phyloP scores from a whole-genome alignment of 2,888 invertebrate species.

The Caenorhabditis drosophilae region DNA sequence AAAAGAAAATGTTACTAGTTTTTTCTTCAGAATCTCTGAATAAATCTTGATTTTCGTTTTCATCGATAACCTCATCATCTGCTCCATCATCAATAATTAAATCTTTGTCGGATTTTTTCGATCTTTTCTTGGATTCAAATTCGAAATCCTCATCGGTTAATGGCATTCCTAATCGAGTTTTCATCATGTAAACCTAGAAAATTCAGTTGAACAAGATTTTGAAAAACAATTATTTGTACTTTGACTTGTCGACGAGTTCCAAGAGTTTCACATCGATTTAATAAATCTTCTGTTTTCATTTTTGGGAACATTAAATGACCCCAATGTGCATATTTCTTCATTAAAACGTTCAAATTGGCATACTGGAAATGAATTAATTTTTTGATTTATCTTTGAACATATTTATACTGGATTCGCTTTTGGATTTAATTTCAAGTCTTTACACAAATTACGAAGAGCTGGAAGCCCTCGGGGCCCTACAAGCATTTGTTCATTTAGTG shows the following conservation, averaged over 20 bases:
- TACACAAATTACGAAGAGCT: conserved; percentile 32
- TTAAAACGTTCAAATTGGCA: conserved; percentile 30
- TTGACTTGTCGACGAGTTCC: conserved; percentile 41
- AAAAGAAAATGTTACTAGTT: too few species aligned
- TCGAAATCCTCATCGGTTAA: conserved; percentile 36
- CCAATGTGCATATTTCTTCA: conserved; percentile 53
- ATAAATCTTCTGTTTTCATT: conserved; percentile 48
- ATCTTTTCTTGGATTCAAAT: neutral
- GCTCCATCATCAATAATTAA: conserved; percentile 9
- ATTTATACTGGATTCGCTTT: conserved; percentile 48
- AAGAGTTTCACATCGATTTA: conserved; percentile 43
- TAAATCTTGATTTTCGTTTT: neutral
- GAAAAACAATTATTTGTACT: conserved; percentile 9
- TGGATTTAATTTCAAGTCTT: conserved; percentile 37
- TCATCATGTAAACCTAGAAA: conserved; percentile 30
- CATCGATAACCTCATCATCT: conserved; percentile 2
- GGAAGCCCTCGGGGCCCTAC: conserved; percentile 39
- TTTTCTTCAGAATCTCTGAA: neutral
- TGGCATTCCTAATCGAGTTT: conserved; percentile 32
- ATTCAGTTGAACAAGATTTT: neutral
- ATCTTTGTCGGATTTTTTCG: conserved; percentile 7
- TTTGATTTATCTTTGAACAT: too few species aligned
- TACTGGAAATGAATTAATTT: too few species aligned
- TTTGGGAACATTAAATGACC: conserved; percentile 47
- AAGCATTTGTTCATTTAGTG: conserved; percentile 38